These are phyloP conservation scores for Glaucidium brasilianum DNA, from an alignment of 2,113 vertebrate species.

Conservation along the genomic window DNA sequence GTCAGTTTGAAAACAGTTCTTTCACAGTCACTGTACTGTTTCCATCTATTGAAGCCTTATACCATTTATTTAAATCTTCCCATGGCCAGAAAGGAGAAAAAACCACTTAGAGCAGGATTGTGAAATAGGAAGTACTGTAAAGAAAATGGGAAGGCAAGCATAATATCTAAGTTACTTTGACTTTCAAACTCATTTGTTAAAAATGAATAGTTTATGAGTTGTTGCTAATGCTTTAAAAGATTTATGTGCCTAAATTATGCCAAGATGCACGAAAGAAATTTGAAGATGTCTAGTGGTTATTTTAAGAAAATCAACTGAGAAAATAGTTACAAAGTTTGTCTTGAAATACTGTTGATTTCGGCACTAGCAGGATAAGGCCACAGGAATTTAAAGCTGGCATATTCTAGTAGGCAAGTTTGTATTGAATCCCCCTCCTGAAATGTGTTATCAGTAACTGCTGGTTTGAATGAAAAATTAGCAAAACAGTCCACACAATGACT, in stretches of 20 bases:
- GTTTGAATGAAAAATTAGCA: not conserved
- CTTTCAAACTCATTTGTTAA: not conserved
- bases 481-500: not conserved
- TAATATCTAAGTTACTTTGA: not conserved
- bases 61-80: not conserved
- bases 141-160: not conserved
- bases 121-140: not conserved
- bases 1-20: not conserved
- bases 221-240: not conserved
- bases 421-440: not conserved
- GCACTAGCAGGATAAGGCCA: not conserved
- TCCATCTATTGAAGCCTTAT: not conserved
- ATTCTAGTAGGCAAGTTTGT: not conserved
- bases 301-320: not conserved
- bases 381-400: not conserved
- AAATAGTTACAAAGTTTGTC: not conserved
- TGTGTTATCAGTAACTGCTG: not conserved
- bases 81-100: not conserved
- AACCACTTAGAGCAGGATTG: not conserved
- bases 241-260: not conserved
- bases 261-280: not conserved
- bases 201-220: not conserved
- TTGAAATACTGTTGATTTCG: not conserved
- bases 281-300: conserved; percentile 26
- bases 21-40: not conserved